These are phyloP conservation scores for Triplophysa siluroides DNA, from an alignment of 2,113 vertebrate genomes.

Conservation along the genomic window DNA sequence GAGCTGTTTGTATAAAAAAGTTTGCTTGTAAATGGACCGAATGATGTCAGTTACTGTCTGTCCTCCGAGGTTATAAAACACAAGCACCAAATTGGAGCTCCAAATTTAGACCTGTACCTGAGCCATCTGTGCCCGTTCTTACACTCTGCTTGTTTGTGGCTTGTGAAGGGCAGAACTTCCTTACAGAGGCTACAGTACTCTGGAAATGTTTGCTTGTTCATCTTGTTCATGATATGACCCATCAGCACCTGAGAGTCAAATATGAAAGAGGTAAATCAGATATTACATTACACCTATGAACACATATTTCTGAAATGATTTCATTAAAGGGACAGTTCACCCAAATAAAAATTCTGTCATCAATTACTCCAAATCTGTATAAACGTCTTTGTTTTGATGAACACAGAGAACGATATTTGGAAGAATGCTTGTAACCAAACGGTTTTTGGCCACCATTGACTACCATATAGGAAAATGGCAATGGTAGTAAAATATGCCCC, in stretches of 20 bases:
- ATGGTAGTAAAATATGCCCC: too few relatives aligned
- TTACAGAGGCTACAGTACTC: slow-evolving; percentile 94
- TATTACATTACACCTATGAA: not conserved
- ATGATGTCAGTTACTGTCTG: not conserved
- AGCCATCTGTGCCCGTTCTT: slow-evolving; percentile 94
- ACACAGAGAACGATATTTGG: too few relatives aligned
- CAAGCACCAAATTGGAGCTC: not conserved
- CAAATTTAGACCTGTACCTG: slow-evolving; percentile 74
- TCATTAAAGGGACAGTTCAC: too few relatives aligned
- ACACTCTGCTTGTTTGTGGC: slow-evolving; percentile 85
- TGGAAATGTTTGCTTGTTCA: slow-evolving; percentile 93
- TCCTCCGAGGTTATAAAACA: not conserved
- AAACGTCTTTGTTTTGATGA: too few relatives aligned
- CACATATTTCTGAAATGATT: not conserved
- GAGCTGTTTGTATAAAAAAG: not conserved
- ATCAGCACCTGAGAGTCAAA: slow-evolving; percentile 85
- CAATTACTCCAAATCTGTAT: too few relatives aligned
- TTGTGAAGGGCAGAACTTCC: slow-evolving; percentile 87
- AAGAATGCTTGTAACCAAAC: too few relatives aligned
- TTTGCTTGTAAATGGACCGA: not conserved
- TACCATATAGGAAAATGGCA: too few relatives aligned
- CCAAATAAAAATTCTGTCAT: too few relatives aligned
- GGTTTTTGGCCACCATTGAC: too few relatives aligned
- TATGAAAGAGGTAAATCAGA: not conserved
- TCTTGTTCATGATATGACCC: slow-evolving; percentile 93